phyloP scores from a whole-genome alignment of 2,888 invertebrate genomes.

The Drosophila mimica region DNA sequence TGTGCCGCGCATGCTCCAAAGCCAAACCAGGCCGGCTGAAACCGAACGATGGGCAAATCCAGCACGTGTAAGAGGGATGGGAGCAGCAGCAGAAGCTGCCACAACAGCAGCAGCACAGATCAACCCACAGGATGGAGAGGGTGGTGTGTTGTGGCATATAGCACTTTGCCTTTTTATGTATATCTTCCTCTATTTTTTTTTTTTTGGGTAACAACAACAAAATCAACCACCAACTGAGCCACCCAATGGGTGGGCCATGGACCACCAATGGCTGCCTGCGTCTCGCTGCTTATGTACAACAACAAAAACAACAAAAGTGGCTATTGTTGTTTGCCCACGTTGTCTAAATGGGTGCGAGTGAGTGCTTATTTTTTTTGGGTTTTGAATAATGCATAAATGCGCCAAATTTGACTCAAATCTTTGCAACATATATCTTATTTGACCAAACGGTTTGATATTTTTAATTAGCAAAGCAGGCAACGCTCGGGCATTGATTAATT shows the following conservation, averaged over 20 bases:
- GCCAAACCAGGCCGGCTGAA: slow-evolving; percentile 25
- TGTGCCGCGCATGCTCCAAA: slow-evolving; percentile 77
- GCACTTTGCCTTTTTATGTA: slow-evolving; percentile 49
- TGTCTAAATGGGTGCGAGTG: slow-evolving; percentile 39
- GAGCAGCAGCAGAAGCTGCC: slow-evolving; percentile 19
- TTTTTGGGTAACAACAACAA: slow-evolving; percentile 48
- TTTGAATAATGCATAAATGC: slow-evolving; percentile 42
- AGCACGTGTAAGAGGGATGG: slow-evolving; percentile 45
- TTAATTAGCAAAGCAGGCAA: slow-evolving; percentile 49
- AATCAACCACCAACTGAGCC: slow-evolving; percentile 58
- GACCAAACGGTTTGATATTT: slow-evolving; percentile 32
- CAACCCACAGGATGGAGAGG: slow-evolving; percentile 16
- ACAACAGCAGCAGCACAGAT: slow-evolving; percentile 20
- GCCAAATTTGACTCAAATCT: slow-evolving; percentile 30
- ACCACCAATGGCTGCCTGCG: slow-evolving; percentile 73
- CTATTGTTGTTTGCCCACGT: slow-evolving; percentile 52
- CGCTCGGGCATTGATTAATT: slow-evolving; percentile 40
- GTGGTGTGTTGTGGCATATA: slow-evolving; percentile 10
- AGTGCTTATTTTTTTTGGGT: slow-evolving; percentile 14
- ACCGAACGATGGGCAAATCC: slow-evolving; percentile 33
- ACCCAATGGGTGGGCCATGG: slow-evolving; percentile 70
- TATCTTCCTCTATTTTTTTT: neutral
- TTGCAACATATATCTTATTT: slow-evolving; percentile 26
- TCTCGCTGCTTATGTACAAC: slow-evolving; percentile 65
- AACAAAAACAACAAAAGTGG: slow-evolving; percentile 28